Percentiles rank a stretch among this genome's conserved stretches.
These are phyloP conservation scores for Cephus pulcher DNA, from an alignment of 2,888 invertebrate genomes.

Conservation along the genomic window DNA sequence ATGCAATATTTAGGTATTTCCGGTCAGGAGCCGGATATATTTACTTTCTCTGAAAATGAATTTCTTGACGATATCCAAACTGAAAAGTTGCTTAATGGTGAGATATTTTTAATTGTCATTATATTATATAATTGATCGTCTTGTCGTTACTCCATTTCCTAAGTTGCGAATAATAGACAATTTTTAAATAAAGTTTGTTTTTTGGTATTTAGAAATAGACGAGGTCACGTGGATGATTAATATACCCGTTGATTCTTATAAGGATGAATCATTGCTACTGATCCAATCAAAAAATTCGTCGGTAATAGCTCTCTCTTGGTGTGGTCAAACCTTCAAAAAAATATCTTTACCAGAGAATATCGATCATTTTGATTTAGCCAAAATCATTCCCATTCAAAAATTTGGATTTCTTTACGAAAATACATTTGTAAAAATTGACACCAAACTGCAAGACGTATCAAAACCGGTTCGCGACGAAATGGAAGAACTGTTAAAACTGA, in stretches of 20 bases:
- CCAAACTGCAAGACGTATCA: slow-evolving; percentile 44
- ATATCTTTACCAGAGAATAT: slow-evolving; percentile 35
- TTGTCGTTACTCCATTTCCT: neutral
- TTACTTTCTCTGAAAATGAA: slow-evolving; percentile 37
- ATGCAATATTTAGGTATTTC: slow-evolving; percentile 47
- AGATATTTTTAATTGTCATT: slow-evolving; percentile 9
- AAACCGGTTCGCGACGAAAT: slow-evolving; percentile 55
- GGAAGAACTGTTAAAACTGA: slow-evolving; percentile 48
- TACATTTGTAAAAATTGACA: slow-evolving; percentile 45
- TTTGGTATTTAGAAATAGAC: slow-evolving; percentile 35
- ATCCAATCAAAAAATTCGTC: slow-evolving; percentile 57
- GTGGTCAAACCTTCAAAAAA: slow-evolving; percentile 38
- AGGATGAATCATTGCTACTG: slow-evolving; percentile 66
- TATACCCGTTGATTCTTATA: slow-evolving; percentile 63
- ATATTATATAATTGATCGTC: neutral
- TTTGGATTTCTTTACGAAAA: slow-evolving; percentile 48
- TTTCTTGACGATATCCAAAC: slow-evolving; percentile 38
- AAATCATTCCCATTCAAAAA: slow-evolving; percentile 42
- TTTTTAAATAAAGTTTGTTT: neutral
- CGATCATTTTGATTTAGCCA: slow-evolving; percentile 42
- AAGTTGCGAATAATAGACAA: neutral
- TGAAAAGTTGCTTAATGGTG: slow-evolving; percentile 44
- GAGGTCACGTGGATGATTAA: slow-evolving; percentile 42
- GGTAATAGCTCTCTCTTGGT: slow-evolving; percentile 46
- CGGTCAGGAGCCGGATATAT: slow-evolving; percentile 42